Conservation (phyloP, 2,113 vertebrate genomes). For the Macroglossus sobrinus region DNA sequence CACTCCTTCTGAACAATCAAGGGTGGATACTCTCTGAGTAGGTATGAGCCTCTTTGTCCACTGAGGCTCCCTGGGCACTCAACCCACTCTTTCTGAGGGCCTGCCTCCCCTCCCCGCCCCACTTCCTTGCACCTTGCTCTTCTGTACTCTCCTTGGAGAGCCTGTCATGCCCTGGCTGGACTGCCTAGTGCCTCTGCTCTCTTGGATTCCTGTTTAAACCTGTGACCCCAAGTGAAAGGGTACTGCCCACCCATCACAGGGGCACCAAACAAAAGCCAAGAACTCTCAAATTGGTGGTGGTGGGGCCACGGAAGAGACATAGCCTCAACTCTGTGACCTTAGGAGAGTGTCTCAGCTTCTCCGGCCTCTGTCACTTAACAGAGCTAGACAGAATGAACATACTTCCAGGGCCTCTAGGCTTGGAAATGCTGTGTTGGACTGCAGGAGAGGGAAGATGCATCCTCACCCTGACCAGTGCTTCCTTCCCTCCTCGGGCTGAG, state of each 20-base stretch:
- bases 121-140: rapidly evolving
- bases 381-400: neutral
- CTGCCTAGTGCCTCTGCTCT: neutral
- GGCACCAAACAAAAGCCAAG: neutral
- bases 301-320: neutral
- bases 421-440: neutral
- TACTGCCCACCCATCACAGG: neutral
- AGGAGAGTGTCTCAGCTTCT: neutral
- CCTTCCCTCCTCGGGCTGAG: neutral
- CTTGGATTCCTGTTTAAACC: neutral
- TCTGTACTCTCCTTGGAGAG: neutral
- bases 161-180: neutral
- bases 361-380: neutral
- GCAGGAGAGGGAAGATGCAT: neutral
- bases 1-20: neutral
- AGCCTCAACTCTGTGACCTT: neutral
- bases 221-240: neutral
- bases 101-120: neutral
- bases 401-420: neutral
- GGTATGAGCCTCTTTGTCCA: neutral
- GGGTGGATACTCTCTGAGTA: neutral
- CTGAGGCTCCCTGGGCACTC: neutral
- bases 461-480: neutral
- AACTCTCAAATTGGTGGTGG: neutral
- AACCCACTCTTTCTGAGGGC: neutral